Evolutionary conservation across 1,140 invertebrate species (phyloP).

Genomic region (Sycophaga agraensis): DNA sequence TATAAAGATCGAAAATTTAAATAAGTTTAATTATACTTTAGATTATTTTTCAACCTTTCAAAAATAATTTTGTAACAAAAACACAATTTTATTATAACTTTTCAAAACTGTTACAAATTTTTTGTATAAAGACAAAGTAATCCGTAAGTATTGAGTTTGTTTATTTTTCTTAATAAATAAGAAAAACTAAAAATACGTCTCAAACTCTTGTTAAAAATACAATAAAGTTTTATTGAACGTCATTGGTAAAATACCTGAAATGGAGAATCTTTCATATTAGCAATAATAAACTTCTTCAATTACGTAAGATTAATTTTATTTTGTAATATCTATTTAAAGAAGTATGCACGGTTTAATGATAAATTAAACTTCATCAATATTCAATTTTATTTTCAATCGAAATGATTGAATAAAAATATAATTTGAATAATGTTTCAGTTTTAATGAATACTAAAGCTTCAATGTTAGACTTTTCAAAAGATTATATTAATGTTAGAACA

Average conservation of each 20-base stretch:
- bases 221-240: not conserved
- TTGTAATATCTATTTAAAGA: conserved; percentile 11
- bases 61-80: conserved; percentile 6
- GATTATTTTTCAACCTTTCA: too few relatives aligned
- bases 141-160: conserved; percentile 3
- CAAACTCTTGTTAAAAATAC: not conserved
- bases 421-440: conserved; percentile 4
- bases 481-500: conserved; percentile 16
- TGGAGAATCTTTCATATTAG: conserved; percentile 13
- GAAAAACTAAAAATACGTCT: not conserved
- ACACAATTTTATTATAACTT: too few relatives aligned
- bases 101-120: conserved; percentile 7
- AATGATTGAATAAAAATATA: not conserved
- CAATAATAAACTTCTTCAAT: conserved; percentile 9
- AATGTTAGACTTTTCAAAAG: conserved; percentile 11
- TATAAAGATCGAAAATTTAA: not conserved
- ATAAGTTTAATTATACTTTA: conserved; percentile 28
- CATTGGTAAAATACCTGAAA: not conserved
- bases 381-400: not conserved
- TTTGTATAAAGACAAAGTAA: conserved; percentile 22
- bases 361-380: conserved; percentile 7
- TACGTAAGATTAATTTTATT: conserved; percentile 5
- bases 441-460: conserved; percentile 1
- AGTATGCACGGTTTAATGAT: not conserved
- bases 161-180: not conserved